Percentiles rank a stretch among this genome's conserved stretches.
phyloP scores from a whole-genome alignment of 35 echinoderm and acorn worm genomes.

The Ophiothrix spiculata region DNA sequence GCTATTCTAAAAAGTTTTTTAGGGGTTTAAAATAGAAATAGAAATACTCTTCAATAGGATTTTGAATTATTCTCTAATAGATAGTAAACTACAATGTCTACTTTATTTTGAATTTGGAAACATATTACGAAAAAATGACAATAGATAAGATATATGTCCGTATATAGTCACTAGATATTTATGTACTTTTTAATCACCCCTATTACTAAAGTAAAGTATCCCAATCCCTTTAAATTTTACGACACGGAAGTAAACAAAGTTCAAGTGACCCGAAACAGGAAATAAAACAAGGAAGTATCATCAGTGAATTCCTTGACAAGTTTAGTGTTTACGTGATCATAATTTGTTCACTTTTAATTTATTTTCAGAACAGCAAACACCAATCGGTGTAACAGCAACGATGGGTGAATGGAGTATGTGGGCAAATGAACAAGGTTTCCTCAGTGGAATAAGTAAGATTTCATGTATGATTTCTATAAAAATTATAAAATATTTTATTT shows the following conservation, averaged over 20 bases:
- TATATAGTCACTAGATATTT: not conserved
- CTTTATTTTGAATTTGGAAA: too few species aligned
- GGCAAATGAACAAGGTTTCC: conserved; percentile 90
- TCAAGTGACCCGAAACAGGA: not conserved
- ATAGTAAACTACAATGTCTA: too few species aligned
- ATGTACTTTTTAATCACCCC: not conserved
- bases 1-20: not conserved
- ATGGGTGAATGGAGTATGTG: conserved; percentile 94
- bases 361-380: too few species aligned
- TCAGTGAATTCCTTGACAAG: too few species aligned
- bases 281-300: not conserved
- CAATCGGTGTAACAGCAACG: too few species aligned
- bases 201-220: not conserved
- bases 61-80: too few species aligned
- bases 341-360: too few species aligned
- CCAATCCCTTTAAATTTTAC: not conserved
- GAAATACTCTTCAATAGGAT: too few species aligned
- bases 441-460: conserved; percentile 84
- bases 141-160: not conserved
- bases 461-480: too few species aligned
- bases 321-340: too few species aligned
- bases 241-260: not conserved
- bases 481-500: too few species aligned
- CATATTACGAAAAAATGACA: not conserved
- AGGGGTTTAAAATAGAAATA: too few species aligned